Conservation (phyloP, 2,113 vertebrate genomes). For the Boleophthalmus pectinirostris region DNA sequence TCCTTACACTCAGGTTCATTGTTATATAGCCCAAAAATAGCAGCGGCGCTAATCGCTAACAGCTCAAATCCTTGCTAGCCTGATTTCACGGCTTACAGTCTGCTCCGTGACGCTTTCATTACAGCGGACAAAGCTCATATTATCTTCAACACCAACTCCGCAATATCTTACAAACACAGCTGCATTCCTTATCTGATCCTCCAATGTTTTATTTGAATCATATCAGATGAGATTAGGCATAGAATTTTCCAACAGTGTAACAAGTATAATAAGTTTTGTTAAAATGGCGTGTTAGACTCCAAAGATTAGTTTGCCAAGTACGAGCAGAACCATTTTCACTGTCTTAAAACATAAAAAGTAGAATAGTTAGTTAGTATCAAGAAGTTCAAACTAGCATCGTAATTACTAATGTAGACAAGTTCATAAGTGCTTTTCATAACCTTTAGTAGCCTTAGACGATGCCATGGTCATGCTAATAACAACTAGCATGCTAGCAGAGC, state of each 20-base stretch:
- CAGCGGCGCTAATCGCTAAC: background rate
- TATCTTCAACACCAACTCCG: constrained; percentile 17
- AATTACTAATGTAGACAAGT: too few relatives aligned
- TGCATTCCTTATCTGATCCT: constrained; percentile 28
- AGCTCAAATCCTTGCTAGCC: background rate
- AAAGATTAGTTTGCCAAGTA: too few relatives aligned
- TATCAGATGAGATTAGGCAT: constrained; percentile 45
- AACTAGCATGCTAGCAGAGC: too few relatives aligned
- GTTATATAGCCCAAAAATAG: background rate
- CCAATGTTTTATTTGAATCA: constrained; percentile 38
- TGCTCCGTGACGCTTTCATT: constrained; percentile 4
- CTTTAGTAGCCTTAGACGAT: too few relatives aligned
- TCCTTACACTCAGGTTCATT: background rate
- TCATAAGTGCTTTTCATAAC: too few relatives aligned
- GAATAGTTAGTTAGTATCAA: too few relatives aligned
- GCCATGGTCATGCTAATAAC: too few relatives aligned
- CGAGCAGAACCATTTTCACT: too few relatives aligned
- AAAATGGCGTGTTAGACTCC: constrained; percentile 10
- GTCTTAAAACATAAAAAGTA: too few relatives aligned
- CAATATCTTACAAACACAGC: constrained; percentile 13
- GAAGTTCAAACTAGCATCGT: too few relatives aligned
- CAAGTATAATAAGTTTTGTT: background rate
- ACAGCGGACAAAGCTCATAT: background rate
- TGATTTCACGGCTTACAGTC: constrained; percentile 4
- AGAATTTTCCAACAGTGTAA: constrained; percentile 22